Conservation (phyloP, 2,797 vertebrate genomes). For the Chrosomus eos region DNA sequence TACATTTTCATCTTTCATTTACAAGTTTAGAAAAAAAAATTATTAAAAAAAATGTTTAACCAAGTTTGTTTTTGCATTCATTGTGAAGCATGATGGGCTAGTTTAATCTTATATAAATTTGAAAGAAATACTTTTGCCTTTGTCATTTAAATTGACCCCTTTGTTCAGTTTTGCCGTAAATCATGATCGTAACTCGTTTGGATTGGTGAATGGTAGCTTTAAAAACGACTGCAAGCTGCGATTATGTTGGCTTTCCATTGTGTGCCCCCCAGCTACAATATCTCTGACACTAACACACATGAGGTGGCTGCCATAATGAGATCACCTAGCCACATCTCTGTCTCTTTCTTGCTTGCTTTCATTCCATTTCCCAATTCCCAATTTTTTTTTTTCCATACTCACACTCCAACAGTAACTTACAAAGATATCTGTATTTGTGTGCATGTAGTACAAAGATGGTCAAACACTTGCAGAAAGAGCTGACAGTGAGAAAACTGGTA, state of each 20-base stretch:
- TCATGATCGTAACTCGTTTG: not conserved
- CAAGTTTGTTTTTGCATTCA: not conserved
- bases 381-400: not conserved
- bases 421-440: constrained; percentile 43
- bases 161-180: constrained; percentile 3
- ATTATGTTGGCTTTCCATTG: constrained; percentile 23
- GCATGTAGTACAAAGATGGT: constrained; percentile 39
- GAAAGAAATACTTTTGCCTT: not conserved
- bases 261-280: constrained; percentile 18
- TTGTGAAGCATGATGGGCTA: not conserved
- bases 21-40: not conserved
- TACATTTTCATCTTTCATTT: not conserved
- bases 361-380: constrained; percentile 1
- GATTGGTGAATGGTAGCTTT: not conserved
- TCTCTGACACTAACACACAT: constrained; percentile 14
- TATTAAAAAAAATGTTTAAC: not conserved
- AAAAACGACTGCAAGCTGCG: not conserved
- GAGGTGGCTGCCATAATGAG: not conserved
- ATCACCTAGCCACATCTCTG: constrained; percentile 28
- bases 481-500: constrained; percentile 65
- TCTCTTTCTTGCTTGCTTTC: constrained; percentile 13
- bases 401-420: constrained; percentile 10
- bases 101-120: not conserved
- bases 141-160: constrained; percentile 6
- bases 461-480: constrained; percentile 59